These are phyloP conservation scores for Nomada hirtipes DNA, from an alignment of 2,888 invertebrate species.

Conservation along the genomic window DNA sequence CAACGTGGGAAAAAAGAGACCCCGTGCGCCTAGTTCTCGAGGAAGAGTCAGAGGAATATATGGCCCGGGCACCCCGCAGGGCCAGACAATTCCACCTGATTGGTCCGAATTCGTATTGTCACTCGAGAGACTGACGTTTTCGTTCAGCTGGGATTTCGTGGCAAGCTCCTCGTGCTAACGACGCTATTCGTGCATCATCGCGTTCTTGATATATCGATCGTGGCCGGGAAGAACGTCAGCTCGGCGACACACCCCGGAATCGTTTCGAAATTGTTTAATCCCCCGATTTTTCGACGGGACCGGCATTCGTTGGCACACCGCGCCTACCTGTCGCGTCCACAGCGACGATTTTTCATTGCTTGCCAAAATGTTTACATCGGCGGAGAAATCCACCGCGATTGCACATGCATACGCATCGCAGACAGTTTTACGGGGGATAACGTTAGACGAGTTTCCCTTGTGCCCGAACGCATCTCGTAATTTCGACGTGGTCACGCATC, in stretches of 20 bases:
- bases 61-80: constrained; percentile 75
- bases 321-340: too few relatives aligned
- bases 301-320: not conserved
- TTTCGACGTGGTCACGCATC: constrained; percentile 82
- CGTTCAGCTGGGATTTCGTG: constrained; percentile 69
- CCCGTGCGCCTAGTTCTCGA: constrained; percentile 53
- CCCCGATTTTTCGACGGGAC: not conserved
- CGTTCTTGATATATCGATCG: constrained; percentile 74
- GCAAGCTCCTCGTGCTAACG: constrained; percentile 70
- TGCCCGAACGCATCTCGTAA: constrained; percentile 79
- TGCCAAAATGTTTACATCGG: too few relatives aligned
- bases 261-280: constrained; percentile 41
- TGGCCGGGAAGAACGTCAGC: constrained; percentile 26
- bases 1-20: constrained; percentile 77
- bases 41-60: constrained; percentile 57
- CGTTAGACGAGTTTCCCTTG: constrained; percentile 43
- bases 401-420: too few relatives aligned
- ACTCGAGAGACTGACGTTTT: constrained; percentile 67
- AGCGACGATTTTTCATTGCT: too few relatives aligned
- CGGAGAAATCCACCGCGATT: too few relatives aligned
- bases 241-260: constrained; percentile 57
- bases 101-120: constrained; percentile 79
- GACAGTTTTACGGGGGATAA: constrained; percentile 7
- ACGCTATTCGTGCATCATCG: constrained; percentile 71
- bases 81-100: constrained; percentile 83